Base-by-base conservation (phyloP, 92 coral and sea anemone genomes). In the Porites rus region DNA sequence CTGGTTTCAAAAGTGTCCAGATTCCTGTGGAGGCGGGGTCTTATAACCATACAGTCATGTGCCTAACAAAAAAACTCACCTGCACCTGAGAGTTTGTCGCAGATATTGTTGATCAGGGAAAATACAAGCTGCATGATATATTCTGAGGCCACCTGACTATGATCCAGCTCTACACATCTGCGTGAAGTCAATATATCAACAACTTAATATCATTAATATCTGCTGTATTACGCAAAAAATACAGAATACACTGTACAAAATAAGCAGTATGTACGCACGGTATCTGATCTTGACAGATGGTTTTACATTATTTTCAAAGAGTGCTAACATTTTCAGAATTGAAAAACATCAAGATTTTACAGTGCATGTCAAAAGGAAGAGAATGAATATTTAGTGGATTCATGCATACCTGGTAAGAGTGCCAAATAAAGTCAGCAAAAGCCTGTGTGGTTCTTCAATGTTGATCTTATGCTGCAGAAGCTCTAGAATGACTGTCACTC, bases 91-190 rank as follows among this genome's bases (percentile, higher is more conserved):
- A 84, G 90, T 70, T 81, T 79, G 63, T 90, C 92, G 58, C 97
- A 97, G 64, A 97, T 86, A n/a, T 75, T 95, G 72, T 86, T 80
- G 46, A 97, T 89, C 25, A 91, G 74, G 3, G 98, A 81, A n/a
- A 97, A 80, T 10, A 95, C 73, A 20, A 97, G 90, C 89, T 97
- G 99, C 88, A 87, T 92, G 77, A 91, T 87, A 79, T 97, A 97
- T 75, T 97, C 99, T 52, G 96, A 92, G 5, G 93, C 79, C 46
- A 86, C 85, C n/a, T 88, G 90, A 11, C 96, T 72, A n/a, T 77
- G 87, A 68, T 93, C 96, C 80, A 86, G 88, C 52, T 97, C 99
- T 13, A 90, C 89, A 80, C 99, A 95, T 81, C 99, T 97, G 72
- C 0, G 17, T 25, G 7, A 20, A 22, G 46, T 9, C 10, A 21